These are phyloP conservation scores for Drosophila flavopinicola DNA, from an alignment of 2,888 invertebrate genomes.

Conservation along the genomic window DNA sequence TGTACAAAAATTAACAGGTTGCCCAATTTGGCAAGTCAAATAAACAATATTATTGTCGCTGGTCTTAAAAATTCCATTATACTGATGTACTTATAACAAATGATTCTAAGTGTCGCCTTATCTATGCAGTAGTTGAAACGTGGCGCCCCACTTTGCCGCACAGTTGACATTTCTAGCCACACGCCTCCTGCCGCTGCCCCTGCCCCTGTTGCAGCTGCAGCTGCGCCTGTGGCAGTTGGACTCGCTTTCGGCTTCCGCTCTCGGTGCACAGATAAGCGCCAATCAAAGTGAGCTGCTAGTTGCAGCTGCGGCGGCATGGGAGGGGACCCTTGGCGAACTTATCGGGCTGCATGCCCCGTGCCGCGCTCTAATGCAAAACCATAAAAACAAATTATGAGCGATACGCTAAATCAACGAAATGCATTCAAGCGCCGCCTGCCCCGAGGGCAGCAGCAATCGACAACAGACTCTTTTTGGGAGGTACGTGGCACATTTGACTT, in stretches of 20 bases:
- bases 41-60: conserved; percentile 39
- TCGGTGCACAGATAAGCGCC: conserved; percentile 40
- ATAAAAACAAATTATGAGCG: conserved; percentile 82
- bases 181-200: neutral
- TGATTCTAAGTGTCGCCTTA: neutral
- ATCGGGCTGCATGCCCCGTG: conserved; percentile 40
- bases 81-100: conserved; percentile 14
- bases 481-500: conserved; percentile 75
- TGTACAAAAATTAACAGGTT: conserved; percentile 60
- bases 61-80: conserved; percentile 46
- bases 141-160: conserved; percentile 45
- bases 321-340: conserved; percentile 16
- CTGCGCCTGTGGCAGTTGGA: conserved; percentile 9
- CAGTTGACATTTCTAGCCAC: conserved; percentile 48
- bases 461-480: conserved; percentile 48
- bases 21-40: conserved; percentile 49
- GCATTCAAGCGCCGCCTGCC: conserved; percentile 54
- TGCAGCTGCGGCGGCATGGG: conserved; percentile 13
- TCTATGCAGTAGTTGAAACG: conserved; percentile 19
- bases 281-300: conserved; percentile 19
- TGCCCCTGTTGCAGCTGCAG: neutral
- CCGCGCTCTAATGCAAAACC: conserved; percentile 75
- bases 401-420: conserved; percentile 79
- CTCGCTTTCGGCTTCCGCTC: conserved; percentile 48
- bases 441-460: conserved; percentile 24